Conservation (phyloP, 2,113 vertebrate genomes). For the Chiloscyllium plagiosum region DNA sequence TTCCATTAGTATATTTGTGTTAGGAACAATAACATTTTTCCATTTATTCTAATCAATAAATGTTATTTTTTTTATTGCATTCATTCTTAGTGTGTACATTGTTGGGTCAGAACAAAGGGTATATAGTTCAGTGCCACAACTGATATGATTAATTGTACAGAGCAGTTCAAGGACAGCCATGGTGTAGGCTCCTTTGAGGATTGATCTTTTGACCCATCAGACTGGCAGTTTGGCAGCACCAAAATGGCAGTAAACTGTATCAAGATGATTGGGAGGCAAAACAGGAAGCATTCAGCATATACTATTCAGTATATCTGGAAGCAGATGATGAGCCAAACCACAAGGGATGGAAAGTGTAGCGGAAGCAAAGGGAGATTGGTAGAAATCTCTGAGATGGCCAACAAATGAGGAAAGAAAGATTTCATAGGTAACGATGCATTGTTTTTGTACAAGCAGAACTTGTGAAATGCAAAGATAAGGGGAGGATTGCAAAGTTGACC, state of each 20-base stretch:
- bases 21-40: background rate
- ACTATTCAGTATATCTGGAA: background rate
- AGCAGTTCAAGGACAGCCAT: background rate
- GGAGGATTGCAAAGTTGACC: background rate
- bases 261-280: background rate
- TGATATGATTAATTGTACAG: background rate
- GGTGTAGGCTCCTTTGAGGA: background rate
- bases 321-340: too few species aligned
- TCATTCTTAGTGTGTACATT: background rate
- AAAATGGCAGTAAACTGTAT: background rate
- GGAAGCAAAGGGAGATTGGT: background rate
- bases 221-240: background rate
- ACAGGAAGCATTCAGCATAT: background rate
- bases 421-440: background rate
- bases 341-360: background rate
- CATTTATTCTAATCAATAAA: background rate
- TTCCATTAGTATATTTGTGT: background rate
- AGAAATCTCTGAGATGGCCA: background rate
- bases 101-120: background rate
- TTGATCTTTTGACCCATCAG: background rate
- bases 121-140: background rate
- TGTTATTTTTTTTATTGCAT: background rate
- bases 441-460: background rate
- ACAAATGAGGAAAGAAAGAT: background rate
- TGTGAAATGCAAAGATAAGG: background rate